Evolutionary conservation across 1,140 invertebrate species (phyloP), one percentile per base, ranked within the genome.

Genomic region (Acromyrmex charruanus): DNA sequence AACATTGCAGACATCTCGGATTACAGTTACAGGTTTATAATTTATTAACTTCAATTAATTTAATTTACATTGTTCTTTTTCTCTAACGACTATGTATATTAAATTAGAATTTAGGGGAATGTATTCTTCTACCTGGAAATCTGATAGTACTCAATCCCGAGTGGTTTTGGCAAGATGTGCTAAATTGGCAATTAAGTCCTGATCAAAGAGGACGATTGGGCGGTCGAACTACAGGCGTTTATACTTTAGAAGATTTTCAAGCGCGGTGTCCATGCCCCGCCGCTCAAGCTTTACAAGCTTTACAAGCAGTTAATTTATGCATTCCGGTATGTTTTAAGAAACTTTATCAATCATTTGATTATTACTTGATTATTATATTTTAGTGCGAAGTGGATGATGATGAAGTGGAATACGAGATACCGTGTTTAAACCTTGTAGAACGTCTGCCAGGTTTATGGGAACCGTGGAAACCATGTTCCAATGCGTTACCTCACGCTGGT

Each of bases 391-490:
- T 97, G 44, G 97, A 98, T 68, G 97, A 96, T 3, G 96, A 96
- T 39, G 96, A 97, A 92, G 95, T 97, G 31, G 97, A 98, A 93
- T 98, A 97, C 92, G 98, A 98, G 95, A 98, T 98, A 93, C 98
- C 98, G 1, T 97, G 97, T 91, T 97, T 98, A 89, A 98, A 98
- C 94, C 95, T 97, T 63, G 96, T 97, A 12, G 97, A 98, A 92
- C 96, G 97, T 14, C 93, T 98, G 18, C 96, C 97, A 49, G 97
- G 97, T 53, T 93, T 98, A 28, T 98, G 98, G 98, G 96, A 97
- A 88, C 95, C 96, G 49, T 96, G 97, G 92, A 96, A 97, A 90
- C 95, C 96, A 21, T 97, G 97, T 87, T 94, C 95, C 58, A 94
- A 94, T 31, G 93, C 95, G 72, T 94, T 96, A 44, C 96, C 96